phyloP scores from a whole-genome alignment of 2,888 invertebrate genomes.

The Calameuta idolon region DNA sequence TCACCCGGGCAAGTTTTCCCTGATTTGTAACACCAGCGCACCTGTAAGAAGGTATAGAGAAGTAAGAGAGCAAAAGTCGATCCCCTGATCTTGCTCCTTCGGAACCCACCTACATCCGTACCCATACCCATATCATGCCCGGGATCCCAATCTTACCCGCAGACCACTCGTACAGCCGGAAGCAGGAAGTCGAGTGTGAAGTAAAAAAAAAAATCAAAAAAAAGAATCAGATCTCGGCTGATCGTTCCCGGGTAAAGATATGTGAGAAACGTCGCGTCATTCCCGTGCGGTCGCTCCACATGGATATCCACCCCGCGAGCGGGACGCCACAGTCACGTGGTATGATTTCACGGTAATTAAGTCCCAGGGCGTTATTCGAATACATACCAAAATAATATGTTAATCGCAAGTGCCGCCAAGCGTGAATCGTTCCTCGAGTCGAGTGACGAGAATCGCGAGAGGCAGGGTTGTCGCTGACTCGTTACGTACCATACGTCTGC shows the following conservation, averaged over 20 bases:
- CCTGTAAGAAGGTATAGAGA: conserved; percentile 12
- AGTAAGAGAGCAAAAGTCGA: neutral
- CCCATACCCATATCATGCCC: no score
- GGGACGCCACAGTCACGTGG: neutral
- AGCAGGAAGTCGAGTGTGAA: conserved; percentile 14
- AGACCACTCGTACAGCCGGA: neutral
- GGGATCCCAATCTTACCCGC: neutral
- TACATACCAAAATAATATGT: conserved; percentile 3
- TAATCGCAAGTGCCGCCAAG: conserved; percentile 10
- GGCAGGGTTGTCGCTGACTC: neutral
- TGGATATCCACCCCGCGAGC: neutral
- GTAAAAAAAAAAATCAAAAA: conserved; percentile 16
- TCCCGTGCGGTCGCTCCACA: neutral
- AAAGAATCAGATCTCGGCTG: conserved; percentile 12
- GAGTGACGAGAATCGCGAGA: neutral
- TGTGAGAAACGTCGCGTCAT: neutral
- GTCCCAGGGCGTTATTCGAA: neutral
- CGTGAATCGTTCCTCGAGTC: conserved; percentile 16
- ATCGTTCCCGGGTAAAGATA: neutral
- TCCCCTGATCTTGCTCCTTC: neutral
- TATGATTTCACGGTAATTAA: conserved; percentile 8
- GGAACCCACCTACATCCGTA: neutral
- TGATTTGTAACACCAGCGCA: conserved; percentile 63
- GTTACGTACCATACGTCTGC: conserved; percentile 12
- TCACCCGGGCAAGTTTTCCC: conserved; percentile 60